Evolutionary conservation across 2,113 vertebrate genomes (phyloP), one percentile per base, ranked within the genome.

Genomic region (Nematolebias whitei): DNA sequence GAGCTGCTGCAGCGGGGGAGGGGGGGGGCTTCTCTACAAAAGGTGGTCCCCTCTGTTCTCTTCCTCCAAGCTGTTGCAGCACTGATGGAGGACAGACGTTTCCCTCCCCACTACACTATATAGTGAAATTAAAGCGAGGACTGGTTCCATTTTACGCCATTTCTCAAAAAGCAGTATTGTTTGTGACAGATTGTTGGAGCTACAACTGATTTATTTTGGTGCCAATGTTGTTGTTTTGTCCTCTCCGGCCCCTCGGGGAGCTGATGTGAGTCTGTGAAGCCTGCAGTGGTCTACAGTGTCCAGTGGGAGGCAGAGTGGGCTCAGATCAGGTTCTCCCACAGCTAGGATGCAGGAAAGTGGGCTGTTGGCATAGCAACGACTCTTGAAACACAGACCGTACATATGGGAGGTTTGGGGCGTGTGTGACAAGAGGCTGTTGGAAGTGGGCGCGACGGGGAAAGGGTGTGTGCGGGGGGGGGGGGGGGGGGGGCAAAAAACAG

Each of bases 321-420:
- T 82, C 80, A 84, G 84, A 86, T 77, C 7, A 87, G 49, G 64
- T 74, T 84, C 85, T 91, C 80, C 82, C 82, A 88, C 86, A 85
- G 82, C 87, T 80, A 82, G 79, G 83, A 81, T 79, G 85, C 63
- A 65, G 83, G n/a, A 93, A 93, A 93, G 88, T 92, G 91, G 92
- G 92, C 90, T 91, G 91, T 93, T 89, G 93, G 88, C 92, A 94
- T 93, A 85, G 92, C 90, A 93, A 94, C 91, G 82, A 82, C 88
- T 90, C 60, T 75, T 69, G 89, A 89, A 92, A 91, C 88, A 90
- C 84, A 85, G 91, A 84, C 73, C 84, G 77, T 84, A 86, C 79
- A 70, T 85, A 71, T 81, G 44, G 62, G 81, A 26, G 76, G 73
- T 66, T 77, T 40, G 38, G 72, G 74, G 71, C 66, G 71, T 74